phyloP scores from a whole-genome alignment of 2,113 vertebrate genomes.

The Morone saxatilis region DNA sequence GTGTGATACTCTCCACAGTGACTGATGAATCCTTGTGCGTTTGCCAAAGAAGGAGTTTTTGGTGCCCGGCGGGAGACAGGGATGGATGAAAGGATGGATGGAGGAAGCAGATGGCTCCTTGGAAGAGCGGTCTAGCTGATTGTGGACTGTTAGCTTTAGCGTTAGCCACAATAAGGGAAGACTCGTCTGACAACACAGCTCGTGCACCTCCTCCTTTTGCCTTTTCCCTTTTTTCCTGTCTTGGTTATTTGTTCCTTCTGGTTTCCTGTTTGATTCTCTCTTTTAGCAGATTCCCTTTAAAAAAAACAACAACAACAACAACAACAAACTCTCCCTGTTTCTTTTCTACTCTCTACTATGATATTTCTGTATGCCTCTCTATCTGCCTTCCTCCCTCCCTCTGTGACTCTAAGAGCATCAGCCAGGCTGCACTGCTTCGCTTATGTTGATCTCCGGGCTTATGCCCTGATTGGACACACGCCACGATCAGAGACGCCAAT shows the following conservation, averaged over 20 bases:
- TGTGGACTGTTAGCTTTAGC: slow-evolving; percentile 63
- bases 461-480: slow-evolving; percentile 89
- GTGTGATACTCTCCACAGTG: slow-evolving; percentile 75
- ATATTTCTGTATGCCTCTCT: slow-evolving; percentile 49
- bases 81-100: slow-evolving; percentile 35
- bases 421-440: slow-evolving; percentile 86
- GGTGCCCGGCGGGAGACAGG: slow-evolving; percentile 41
- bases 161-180: slow-evolving; percentile 60
- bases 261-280: slow-evolving; percentile 8
- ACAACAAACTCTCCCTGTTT: slow-evolving; percentile 8
- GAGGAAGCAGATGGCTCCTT: slow-evolving; percentile 64
- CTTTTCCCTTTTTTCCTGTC: slow-evolving; percentile 27
- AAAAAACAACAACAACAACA: not conserved
- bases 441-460: slow-evolving; percentile 91
- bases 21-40: slow-evolving; percentile 58
- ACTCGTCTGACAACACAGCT: slow-evolving; percentile 59
- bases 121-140: slow-evolving; percentile 47
- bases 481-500: slow-evolving; percentile 88
- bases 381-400: slow-evolving; percentile 70
- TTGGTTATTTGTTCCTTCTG: slow-evolving; percentile 18
- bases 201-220: slow-evolving; percentile 46
- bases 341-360: slow-evolving; percentile 31
- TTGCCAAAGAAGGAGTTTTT: slow-evolving; percentile 49
- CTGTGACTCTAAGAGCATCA: slow-evolving; percentile 82
- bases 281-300: not conserved